Evolutionary conservation across 2,797 vertebrate species (phyloP).

Genomic region (Loris lydekkerianus): DNA sequence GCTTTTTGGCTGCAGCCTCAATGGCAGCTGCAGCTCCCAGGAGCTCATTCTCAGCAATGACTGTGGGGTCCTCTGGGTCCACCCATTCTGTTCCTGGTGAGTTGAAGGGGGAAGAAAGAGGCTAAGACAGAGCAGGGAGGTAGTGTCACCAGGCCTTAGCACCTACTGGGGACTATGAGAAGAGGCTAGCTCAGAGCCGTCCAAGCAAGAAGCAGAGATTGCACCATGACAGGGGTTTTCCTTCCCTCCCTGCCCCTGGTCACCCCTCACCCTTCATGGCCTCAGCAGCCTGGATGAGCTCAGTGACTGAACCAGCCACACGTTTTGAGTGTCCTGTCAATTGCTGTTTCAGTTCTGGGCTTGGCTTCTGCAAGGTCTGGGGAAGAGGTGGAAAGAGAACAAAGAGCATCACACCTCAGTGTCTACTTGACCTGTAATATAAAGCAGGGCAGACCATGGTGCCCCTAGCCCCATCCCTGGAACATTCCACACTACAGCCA

Average conservation of each 20-base stretch:
- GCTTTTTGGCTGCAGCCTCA: conserved; percentile 94
- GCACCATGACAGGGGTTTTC: background rate
- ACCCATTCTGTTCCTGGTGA: conserved; percentile 94
- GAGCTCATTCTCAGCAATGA: conserved; percentile 94
- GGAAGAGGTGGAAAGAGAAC: background rate
- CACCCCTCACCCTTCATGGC: conserved; percentile 93
- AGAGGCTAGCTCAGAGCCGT: background rate
- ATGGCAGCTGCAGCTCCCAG: conserved; percentile 94
- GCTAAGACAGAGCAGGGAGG: background rate
- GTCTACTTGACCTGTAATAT: background rate
- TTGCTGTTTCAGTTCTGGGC: conserved; percentile 93
- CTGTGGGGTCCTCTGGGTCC: conserved; percentile 94
- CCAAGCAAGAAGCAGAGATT: background rate
- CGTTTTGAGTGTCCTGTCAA: conserved; percentile 93
- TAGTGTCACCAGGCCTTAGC: background rate
- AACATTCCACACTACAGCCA: background rate
- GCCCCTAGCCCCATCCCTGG: fast-evolving
- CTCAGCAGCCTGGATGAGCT: conserved; percentile 95
- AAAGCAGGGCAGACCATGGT: background rate
- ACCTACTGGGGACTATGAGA: background rate
- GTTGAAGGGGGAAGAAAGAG: background rate
- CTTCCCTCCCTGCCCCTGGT: background rate
- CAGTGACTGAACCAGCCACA: conserved; percentile 93
- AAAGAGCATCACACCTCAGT: background rate
- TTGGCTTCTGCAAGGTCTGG: conserved; percentile 94